Evolutionary conservation across 2,888 invertebrate genomes (phyloP).

Genomic region (Macrosoma leucophasiata): DNA sequence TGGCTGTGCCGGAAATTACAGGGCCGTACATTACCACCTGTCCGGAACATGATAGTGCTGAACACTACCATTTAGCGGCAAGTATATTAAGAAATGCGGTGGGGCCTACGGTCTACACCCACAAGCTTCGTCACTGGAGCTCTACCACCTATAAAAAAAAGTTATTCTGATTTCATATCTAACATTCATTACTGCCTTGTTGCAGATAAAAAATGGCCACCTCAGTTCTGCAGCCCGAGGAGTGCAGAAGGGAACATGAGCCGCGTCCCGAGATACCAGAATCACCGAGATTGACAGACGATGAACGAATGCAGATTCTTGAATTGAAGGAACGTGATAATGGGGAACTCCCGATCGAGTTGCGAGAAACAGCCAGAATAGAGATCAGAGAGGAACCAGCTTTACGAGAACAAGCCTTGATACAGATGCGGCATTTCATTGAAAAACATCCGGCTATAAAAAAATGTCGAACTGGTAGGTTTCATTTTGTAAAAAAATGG

Average conservation of each 20-base stretch:
- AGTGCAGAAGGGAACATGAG: conserved; percentile 53
- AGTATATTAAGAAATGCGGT: too few relatives aligned
- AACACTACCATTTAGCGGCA: too few relatives aligned
- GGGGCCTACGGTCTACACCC: too few relatives aligned
- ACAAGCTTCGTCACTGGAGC: too few relatives aligned
- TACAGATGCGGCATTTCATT: conserved; percentile 89
- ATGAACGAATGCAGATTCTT: conserved; percentile 46
- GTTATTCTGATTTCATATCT: too few relatives aligned
- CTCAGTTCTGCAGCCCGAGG: conserved; percentile 62
- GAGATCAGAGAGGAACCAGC: conserved; percentile 89
- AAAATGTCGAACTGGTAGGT: conserved; percentile 83
- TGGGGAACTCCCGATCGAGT: conserved; percentile 69
- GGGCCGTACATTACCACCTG: too few relatives aligned
- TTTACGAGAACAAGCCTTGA: conserved; percentile 82
- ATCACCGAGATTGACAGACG: conserved; percentile 49
- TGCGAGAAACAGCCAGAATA: conserved; percentile 78
- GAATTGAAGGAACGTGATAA: conserved; percentile 59
- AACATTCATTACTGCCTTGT: conserved; percentile 7
- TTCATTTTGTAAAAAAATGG: too few relatives aligned
- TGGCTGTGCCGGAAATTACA: too few relatives aligned
- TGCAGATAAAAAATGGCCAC: conserved; percentile 51
- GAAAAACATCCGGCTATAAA: conserved; percentile 88
- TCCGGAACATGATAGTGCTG: too few relatives aligned
- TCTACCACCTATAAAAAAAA: too few relatives aligned
- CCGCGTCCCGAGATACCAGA: conserved; percentile 46